Conservation (phyloP, 2,888 invertebrate genomes). For the Oscheius myriophilus region DNA sequence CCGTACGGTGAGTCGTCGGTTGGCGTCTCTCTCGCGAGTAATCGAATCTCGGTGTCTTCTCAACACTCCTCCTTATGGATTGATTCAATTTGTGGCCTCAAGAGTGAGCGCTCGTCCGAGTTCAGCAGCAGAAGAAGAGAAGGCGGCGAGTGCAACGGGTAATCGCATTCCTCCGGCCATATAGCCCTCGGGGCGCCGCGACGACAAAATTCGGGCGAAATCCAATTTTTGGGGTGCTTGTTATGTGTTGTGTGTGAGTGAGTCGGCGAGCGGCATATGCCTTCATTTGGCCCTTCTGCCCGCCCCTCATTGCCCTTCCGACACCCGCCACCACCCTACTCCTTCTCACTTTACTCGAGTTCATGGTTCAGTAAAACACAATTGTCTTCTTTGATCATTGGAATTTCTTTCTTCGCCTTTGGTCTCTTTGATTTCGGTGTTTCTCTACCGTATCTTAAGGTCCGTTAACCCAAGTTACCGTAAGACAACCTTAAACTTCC, state of each 20-base stretch:
- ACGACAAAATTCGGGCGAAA: conserved; percentile 27
- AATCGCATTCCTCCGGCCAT: conserved; percentile 21
- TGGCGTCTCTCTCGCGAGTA: background rate
- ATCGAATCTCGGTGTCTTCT: conserved; percentile 19
- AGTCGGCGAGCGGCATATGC: conserved; percentile 29
- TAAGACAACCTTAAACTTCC: no score
- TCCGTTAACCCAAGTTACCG: no score
- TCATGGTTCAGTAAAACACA: no score
- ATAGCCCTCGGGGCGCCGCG: conserved; percentile 20
- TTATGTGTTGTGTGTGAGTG: conserved; percentile 28
- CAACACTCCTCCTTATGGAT: conserved; percentile 25
- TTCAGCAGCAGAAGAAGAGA: conserved; percentile 4
- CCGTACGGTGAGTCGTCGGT: no score
- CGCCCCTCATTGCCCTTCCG: background rate
- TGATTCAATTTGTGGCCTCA: conserved; percentile 26
- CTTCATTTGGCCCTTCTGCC: conserved; percentile 17
- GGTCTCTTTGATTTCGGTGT: no score
- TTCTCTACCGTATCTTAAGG: no score
- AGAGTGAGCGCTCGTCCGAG: conserved; percentile 13
- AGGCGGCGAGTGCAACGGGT: conserved; percentile 6
- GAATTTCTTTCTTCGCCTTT: no score
- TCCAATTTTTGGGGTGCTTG: conserved; percentile 31
- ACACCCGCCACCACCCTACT: background rate
- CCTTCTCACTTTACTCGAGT: no score
- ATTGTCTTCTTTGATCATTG: no score